Percentiles rank a stretch among this genome's conserved stretches.
Evolutionary conservation across 2,113 vertebrate species (phyloP).

Genomic region (Atrichornis clamosus): DNA sequence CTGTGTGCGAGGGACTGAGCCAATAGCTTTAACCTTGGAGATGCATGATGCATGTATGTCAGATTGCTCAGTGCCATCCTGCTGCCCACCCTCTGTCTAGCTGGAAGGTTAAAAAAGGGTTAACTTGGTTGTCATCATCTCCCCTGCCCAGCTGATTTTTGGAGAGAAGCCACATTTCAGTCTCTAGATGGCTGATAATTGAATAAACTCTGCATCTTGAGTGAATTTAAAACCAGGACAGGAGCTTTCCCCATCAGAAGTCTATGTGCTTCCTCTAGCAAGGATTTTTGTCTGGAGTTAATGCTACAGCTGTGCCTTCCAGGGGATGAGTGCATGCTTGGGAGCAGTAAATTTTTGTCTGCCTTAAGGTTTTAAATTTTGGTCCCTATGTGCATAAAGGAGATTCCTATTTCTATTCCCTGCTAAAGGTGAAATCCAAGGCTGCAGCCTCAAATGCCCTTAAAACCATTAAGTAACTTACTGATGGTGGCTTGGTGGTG

Average conservation of each 20-base stretch:
- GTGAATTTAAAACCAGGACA: slow-evolving; percentile 36
- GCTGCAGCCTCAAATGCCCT: background rate
- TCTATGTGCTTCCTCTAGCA: background rate
- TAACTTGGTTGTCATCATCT: slow-evolving; percentile 30
- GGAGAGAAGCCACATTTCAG: slow-evolving; percentile 39
- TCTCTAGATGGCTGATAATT: slow-evolving; percentile 48
- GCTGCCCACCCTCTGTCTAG: background rate
- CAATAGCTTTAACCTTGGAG: slow-evolving; percentile 18
- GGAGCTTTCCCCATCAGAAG: slow-evolving; percentile 1
- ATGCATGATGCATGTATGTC: background rate
- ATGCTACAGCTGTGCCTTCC: background rate
- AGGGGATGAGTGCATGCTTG: background rate
- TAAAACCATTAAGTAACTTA: background rate
- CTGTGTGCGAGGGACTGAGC: background rate
- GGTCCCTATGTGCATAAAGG: background rate
- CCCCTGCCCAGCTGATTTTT: background rate
- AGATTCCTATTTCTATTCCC: background rate
- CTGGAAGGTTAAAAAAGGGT: background rate
- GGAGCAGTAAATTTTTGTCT: background rate
- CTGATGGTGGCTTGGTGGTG: background rate
- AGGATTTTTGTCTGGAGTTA: background rate
- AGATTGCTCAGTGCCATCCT: background rate
- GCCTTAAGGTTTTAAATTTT: background rate
- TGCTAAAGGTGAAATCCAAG: background rate
- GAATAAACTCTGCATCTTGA: slow-evolving; percentile 33